Percentiles rank a stretch among this genome's conserved stretches.
These are phyloP conservation scores for Ptychodera flava DNA, from an alignment of 35 echinoderm and acorn worm species.

Conservation along the genomic window DNA sequence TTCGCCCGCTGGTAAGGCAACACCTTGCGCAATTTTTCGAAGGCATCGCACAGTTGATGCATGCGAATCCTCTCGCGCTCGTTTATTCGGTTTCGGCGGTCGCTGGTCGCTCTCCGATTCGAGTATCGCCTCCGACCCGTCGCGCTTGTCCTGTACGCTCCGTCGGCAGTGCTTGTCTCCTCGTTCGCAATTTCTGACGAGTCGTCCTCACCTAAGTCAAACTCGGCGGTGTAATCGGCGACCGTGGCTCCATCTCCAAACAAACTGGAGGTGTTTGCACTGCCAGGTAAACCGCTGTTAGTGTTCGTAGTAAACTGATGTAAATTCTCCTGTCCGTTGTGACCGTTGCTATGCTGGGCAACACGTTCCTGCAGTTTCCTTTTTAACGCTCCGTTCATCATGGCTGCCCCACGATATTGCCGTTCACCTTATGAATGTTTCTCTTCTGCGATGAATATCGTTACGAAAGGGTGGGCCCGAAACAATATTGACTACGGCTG, in stretches of 20 bases:
- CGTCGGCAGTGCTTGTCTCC: neutral
- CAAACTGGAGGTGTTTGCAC: neutral
- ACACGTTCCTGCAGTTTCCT: neutral
- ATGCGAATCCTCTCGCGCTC: slow-evolving; percentile 84
- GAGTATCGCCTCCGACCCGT: slow-evolving; percentile 27
- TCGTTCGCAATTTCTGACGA: neutral
- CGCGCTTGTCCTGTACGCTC: neutral
- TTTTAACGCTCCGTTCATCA: neutral
- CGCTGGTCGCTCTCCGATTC: slow-evolving; percentile 49
- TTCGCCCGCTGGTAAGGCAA: slow-evolving; percentile 65
- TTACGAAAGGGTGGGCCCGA: too few relatives aligned
- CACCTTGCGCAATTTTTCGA: slow-evolving; percentile 68
- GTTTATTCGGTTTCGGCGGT: slow-evolving; percentile 79
- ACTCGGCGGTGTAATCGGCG: neutral
- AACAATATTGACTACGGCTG: too few relatives aligned
- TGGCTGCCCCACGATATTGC: neutral
- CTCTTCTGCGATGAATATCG: neutral
- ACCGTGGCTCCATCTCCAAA: neutral
- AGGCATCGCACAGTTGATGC: slow-evolving; percentile 91
- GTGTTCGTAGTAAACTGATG: neutral
- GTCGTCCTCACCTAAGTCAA: neutral
- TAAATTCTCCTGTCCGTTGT: neutral
- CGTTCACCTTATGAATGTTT: neutral
- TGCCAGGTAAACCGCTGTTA: neutral
- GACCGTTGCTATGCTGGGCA: neutral